A percentile compares a stretch with the other conserved stretches of the same genome.
Evolutionary conservation across 2,888 invertebrate genomes (phyloP).

Genomic region (Andrena hattorfiana): DNA sequence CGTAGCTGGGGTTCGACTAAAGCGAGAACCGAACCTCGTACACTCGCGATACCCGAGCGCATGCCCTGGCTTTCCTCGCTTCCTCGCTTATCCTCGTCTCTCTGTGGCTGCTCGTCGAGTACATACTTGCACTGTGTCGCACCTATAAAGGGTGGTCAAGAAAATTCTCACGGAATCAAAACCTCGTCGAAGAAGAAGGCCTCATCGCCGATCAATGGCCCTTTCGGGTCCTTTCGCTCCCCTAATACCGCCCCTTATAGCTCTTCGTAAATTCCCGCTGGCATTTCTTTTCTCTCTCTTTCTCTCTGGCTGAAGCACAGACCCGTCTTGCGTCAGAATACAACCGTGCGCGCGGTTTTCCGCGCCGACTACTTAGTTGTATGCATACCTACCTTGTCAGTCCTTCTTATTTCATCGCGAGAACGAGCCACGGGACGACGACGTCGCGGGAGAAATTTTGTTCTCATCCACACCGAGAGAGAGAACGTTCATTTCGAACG

Average conservation of each 20-base stretch:
- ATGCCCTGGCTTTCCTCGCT: constrained; percentile 58
- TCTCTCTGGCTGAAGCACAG: background rate
- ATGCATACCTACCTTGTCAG: background rate
- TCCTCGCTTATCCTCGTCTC: constrained; percentile 26
- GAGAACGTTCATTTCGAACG: background rate
- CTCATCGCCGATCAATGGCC: constrained; percentile 1
- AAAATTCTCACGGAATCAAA: constrained; percentile 55
- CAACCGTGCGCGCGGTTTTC: constrained; percentile 50
- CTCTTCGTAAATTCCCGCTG: constrained; percentile 29
- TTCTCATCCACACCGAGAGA: background rate
- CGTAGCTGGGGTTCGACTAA: constrained; percentile 82
- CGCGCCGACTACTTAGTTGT: constrained; percentile 21
- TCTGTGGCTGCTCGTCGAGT: constrained; percentile 12
- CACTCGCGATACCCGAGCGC: constrained; percentile 56
- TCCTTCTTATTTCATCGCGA: background rate
- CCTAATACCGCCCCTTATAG: constrained; percentile 22
- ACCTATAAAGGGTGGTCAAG: constrained; percentile 57
- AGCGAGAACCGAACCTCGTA: constrained; percentile 69
- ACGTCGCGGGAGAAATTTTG: background rate
- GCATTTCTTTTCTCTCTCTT: background rate
- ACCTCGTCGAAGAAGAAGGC: constrained; percentile 34
- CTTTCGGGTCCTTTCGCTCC: constrained; percentile 29
- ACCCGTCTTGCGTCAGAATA: constrained; percentile 28
- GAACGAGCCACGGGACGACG: constrained; percentile 19
- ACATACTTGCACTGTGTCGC: constrained; percentile 37